Evolutionary conservation across 2,113 vertebrate species (phyloP).

Genomic region (Heloderma charlesbogerti): DNA sequence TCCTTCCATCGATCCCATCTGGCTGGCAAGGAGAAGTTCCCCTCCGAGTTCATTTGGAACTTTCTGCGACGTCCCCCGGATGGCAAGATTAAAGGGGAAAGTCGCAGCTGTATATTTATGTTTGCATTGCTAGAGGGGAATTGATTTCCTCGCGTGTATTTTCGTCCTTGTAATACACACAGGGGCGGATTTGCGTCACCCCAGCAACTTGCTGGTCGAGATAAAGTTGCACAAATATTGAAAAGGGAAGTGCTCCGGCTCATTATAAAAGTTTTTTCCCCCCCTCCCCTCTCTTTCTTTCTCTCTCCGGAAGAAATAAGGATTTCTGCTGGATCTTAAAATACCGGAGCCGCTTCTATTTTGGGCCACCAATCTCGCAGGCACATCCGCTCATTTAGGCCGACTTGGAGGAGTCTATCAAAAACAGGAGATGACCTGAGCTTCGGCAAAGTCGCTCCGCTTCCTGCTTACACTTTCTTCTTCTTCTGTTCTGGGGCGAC

Average conservation of each 20-base stretch:
- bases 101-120: conserved; percentile 92
- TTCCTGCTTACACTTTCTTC: conserved; percentile 78
- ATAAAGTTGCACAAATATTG: conserved; percentile 99
- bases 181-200: conserved; percentile 99
- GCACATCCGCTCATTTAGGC: conserved; percentile 97
- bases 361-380: conserved; percentile 89
- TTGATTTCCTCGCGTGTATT: conserved; percentile 91
- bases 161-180: conserved; percentile 91
- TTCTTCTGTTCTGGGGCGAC: conserved; percentile 13
- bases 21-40: conserved; percentile 3
- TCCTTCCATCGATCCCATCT: not conserved
- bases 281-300: not conserved
- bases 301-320: conserved; percentile 98
- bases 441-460: conserved; percentile 73
- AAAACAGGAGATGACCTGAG: conserved; percentile 95
- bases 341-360: conserved; percentile 96
- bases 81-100: conserved; percentile 86
- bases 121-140: conserved; percentile 90
- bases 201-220: conserved; percentile 93
- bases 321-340: conserved; percentile 98
- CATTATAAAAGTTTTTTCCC: conserved; percentile 89
- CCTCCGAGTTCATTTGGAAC: conserved; percentile 64
- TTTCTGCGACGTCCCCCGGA: conserved; percentile 69
- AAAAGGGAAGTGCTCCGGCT: conserved; percentile 95
- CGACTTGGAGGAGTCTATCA: conserved; percentile 86